These are phyloP conservation scores for Percopsis transmontana DNA, from an alignment of 2,113 vertebrate species.

Conservation along the genomic window DNA sequence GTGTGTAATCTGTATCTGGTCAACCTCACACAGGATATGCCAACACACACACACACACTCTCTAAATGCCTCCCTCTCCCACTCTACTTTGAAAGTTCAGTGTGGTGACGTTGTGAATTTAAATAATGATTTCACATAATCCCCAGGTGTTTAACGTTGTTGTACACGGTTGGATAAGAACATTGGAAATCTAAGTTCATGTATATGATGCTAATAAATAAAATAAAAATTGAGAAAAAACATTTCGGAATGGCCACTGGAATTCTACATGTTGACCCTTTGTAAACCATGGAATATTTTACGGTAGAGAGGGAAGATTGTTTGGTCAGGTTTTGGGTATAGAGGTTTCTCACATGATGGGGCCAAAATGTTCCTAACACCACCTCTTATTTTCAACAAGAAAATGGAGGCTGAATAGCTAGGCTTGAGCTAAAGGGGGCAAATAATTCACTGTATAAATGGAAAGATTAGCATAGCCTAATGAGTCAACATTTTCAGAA, in stretches of 20 bases:
- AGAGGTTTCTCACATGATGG: constrained; percentile 29
- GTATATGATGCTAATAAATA: constrained; percentile 3
- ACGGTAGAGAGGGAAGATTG: constrained; percentile 33
- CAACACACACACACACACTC: constrained; percentile 63
- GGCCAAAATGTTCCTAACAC: constrained; percentile 44
- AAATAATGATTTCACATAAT: constrained; percentile 16
- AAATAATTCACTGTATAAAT: neutral
- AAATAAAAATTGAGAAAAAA: constrained; percentile 38
- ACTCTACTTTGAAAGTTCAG: constrained; percentile 28
- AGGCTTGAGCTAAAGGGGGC: neutral
- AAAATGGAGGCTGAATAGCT: neutral
- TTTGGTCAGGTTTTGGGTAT: constrained; percentile 40
- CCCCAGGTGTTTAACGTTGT: constrained; percentile 37
- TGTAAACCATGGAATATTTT: constrained; percentile 53
- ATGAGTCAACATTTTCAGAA: neutral
- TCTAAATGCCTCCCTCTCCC: constrained; percentile 54
- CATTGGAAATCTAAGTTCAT: constrained; percentile 29
- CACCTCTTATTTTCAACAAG: constrained; percentile 18
- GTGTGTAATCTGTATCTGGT: constrained; percentile 69
- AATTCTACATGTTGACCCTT: constrained; percentile 54
- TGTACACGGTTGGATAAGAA: constrained; percentile 14
- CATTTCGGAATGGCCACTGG: constrained; percentile 48
- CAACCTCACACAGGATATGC: constrained; percentile 70
- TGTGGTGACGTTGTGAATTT: constrained; percentile 31
- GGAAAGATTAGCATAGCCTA: too few relatives aligned